These are phyloP conservation scores for Bombylius major DNA, from an alignment of 2,888 invertebrate genomes.

Conservation along the genomic window DNA sequence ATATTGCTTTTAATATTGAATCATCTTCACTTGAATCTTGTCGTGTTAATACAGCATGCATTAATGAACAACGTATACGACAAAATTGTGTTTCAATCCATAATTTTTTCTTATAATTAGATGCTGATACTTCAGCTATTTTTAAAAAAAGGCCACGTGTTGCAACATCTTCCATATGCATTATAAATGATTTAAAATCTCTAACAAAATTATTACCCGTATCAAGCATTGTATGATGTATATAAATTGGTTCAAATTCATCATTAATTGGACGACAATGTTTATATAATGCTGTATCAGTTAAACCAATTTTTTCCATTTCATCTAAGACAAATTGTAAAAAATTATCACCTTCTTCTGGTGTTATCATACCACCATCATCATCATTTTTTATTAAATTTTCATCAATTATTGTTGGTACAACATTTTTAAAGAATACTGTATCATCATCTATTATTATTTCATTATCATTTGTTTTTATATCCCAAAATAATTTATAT, in stretches of 20 bases:
- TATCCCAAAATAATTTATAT: conserved; percentile 28
- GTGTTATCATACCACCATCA: conserved; percentile 16
- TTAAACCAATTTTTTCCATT: conserved; percentile 25
- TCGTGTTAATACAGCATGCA: conserved; percentile 28
- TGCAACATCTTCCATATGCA: conserved; percentile 30
- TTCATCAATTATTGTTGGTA: conserved; percentile 24
- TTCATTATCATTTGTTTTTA: conserved; percentile 25
- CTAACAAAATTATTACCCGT: conserved; percentile 26
- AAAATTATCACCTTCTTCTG: conserved; percentile 24
- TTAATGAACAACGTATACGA: conserved; percentile 32
- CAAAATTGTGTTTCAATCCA: conserved; percentile 34
- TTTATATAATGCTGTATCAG: conserved; percentile 27
- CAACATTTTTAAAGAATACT: conserved; percentile 2
- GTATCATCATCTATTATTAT: conserved; percentile 23
- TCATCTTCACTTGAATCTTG: conserved; percentile 28
- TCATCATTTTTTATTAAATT: conserved; percentile 23
- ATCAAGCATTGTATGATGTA: conserved; percentile 30
- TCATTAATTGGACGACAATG: conserved; percentile 27
- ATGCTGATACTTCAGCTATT: conserved; percentile 25
- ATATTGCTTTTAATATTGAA: conserved; percentile 27
- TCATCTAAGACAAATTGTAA: conserved; percentile 28
- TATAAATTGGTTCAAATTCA: conserved; percentile 30
- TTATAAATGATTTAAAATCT: conserved; percentile 25
- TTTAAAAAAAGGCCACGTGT: conserved; percentile 28
- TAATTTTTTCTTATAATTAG: conserved; percentile 27